Base-by-base conservation (phyloP, 2,888 invertebrate species). In the Antheraea yamamai region DNA sequence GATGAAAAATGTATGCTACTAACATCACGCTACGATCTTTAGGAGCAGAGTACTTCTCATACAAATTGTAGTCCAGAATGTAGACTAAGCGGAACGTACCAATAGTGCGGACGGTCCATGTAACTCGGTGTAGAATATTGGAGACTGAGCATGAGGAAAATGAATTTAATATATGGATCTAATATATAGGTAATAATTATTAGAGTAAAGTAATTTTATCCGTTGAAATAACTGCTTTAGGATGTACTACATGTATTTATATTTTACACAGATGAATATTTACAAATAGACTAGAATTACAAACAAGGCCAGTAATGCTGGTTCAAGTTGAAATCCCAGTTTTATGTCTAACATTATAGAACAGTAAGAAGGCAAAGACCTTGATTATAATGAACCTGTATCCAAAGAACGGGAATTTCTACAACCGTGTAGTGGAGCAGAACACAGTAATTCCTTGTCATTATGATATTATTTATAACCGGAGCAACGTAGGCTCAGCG, bases 391-490 rank as follows among this genome's bases (percentile, higher is more conserved):
- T 88, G 86, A 88, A 87, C 89, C 84, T 85, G 89, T 89, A 86
- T 78, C 78, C 83, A 75, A 85, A 80, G 87, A 89, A 88, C 89
- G 86, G 87, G 87, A 88, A 86, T 84, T 83, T 84, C 87, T 88
- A 70, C 39, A 39, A 85, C 85, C 87, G 83, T 90, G 90, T 90
- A 89, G 88, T 86, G 89, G 87, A 86, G 89, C 87, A 88, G 91
- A 91, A 89, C 89, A 89, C 88, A 88, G 93, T 93, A 94, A 94
- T 93, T 92, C 90, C 92, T 94, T 93, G 94, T 94, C 94, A 94
- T 94, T 94, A 94, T 87, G 82, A 88, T 88, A 91, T 93, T 94
- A 94, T 93, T 94, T 93, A 94, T 94, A 94, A 91, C 89, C 89
- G 81, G 87, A 83, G 87, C 85, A 80, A 78, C 83, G 82, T 87